Conservation (phyloP, 2,797 vertebrate species). For the Silurus aristotelis region DNA sequence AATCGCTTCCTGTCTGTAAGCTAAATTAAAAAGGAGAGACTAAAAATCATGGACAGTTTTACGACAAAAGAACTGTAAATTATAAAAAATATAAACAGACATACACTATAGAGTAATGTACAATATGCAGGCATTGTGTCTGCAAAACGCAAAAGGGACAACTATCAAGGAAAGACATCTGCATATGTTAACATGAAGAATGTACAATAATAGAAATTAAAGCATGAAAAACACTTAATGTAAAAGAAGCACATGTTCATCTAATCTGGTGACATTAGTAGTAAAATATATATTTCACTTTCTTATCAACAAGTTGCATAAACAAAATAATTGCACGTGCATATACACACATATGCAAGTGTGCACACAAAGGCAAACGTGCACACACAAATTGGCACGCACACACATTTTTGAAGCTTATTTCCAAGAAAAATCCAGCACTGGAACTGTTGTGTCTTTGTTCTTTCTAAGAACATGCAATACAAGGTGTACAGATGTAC, state of each 20-base stretch:
- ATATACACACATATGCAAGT: neutral
- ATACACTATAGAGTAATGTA: neutral
- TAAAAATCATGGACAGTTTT: neutral
- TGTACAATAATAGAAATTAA: neutral
- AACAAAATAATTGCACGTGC: neutral
- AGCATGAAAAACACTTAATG: neutral
- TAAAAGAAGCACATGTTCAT: neutral
- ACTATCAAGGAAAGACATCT: neutral
- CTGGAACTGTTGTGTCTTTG: constrained; percentile 1
- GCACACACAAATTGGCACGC: neutral
- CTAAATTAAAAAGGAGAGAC: neutral
- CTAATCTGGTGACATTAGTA: neutral
- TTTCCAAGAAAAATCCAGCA: constrained; percentile 5
- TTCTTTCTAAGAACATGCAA: constrained; percentile 48
- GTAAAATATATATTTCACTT: neutral
- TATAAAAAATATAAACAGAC: no score
- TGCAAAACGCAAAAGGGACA: neutral
- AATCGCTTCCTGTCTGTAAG: neutral
- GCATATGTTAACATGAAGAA: neutral
- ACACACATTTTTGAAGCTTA: neutral
- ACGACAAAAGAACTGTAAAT: neutral
- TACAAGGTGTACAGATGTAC: constrained; percentile 64
- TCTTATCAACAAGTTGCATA: neutral
- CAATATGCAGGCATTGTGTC: neutral
- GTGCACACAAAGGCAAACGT: neutral